phyloP scores from a whole-genome alignment of 2,888 invertebrate species.

The Tipula vernalis region DNA sequence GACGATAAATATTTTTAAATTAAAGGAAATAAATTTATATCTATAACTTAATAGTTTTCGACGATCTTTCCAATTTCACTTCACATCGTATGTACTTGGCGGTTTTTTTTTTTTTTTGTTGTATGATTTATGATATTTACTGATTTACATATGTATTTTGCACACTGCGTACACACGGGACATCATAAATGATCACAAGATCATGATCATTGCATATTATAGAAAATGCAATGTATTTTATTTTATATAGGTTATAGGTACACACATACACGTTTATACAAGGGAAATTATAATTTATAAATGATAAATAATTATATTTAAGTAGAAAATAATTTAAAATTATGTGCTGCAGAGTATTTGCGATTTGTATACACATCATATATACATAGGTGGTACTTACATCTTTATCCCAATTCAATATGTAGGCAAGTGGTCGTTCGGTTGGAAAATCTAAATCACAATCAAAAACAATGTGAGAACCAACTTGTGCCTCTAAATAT shows the following conservation, averaged over 20 bases:
- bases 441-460: slow-evolving; percentile 69
- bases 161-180: background rate
- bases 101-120: too few species aligned
- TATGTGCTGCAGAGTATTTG: background rate
- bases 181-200: background rate
- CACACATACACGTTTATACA: background rate
- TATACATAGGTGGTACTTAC: slow-evolving; percentile 50
- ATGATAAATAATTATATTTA: background rate
- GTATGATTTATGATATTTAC: background rate
- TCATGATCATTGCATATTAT: background rate
- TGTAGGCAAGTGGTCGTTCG: slow-evolving; percentile 71
- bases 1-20: background rate
- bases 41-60: background rate
- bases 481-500: slow-evolving; percentile 35
- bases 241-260: background rate
- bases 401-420: slow-evolving; percentile 82
- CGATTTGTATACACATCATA: too few species aligned
- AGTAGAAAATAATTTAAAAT: background rate
- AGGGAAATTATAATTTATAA: background rate
- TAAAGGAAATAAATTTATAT: background rate
- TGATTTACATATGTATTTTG: background rate
- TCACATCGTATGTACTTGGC: background rate
- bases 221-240: background rate
- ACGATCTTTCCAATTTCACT: background rate
- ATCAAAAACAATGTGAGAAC: slow-evolving; percentile 35